Base-by-base conservation (phyloP, 2,797 vertebrate species). In the Sebastes dallii region DNA sequence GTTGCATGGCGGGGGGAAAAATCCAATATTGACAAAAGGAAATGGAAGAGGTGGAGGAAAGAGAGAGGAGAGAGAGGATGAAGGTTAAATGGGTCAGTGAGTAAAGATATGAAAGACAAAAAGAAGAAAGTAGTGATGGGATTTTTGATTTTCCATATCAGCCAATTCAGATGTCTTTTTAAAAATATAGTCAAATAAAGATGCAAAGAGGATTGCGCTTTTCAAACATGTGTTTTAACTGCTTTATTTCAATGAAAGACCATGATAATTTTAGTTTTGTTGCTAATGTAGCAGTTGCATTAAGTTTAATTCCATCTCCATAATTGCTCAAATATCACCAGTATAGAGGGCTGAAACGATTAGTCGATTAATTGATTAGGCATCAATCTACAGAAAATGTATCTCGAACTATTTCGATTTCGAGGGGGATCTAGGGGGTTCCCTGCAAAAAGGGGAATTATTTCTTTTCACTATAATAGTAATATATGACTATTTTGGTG, bases 11-110 rank as follows among this genome's bases (percentile, higher is more conserved):
- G n/a, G 13, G 13, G 22, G 2, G 5, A 54, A 67, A 67, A 18
- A 77, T 60, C 52, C n/a, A 71, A 81, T 82, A 80, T 65, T 76
- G 80, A 73, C 81, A 13, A 66, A 80, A 80, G 72, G 71, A 86
- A 87, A 86, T 79, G 46, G 72, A 78, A 20, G 11, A 75, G 25
- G n/a, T 5, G 52, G 22, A 67, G 77, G 52, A 60, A 29, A 50
- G 59, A 75, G 60, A 58, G 27, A 29, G 24, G 13, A 25, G 34
- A 55, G 66, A 25, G 8, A 25, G 42, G 70, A 32, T 39, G 62
- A 52, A 34, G 55, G 75, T 59, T 50, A 42, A 75, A 77, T 8
- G 29, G 34, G 34, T 72, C 65, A 72, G 52, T 5, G 54, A 74
- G 14, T 27, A 22, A 77, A n/a, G 16, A 50, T 14, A 18, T 29